Percentiles rank a stretch among this genome's conserved stretches.
These are phyloP conservation scores for Spialia ferax DNA, from an alignment of 2,888 invertebrate genomes.

Conservation along the genomic window DNA sequence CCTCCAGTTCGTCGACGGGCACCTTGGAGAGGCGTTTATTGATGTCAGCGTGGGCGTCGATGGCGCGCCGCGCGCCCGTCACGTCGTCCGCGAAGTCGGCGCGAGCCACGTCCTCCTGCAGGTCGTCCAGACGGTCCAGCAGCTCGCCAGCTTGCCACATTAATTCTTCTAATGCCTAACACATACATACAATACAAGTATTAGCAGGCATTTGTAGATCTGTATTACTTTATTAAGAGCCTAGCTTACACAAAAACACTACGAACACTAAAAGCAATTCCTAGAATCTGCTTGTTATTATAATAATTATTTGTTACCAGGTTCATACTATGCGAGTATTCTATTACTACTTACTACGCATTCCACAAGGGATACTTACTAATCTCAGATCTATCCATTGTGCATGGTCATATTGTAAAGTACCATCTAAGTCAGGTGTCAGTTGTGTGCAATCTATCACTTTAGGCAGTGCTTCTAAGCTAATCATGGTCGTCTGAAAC, in stretches of 20 bases:
- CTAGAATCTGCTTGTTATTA: neutral
- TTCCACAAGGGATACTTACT: slow-evolving; percentile 61
- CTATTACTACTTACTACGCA: too few species aligned
- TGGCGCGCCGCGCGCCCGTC: slow-evolving; percentile 95
- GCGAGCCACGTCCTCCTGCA: slow-evolving; percentile 96
- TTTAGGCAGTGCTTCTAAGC: slow-evolving; percentile 97
- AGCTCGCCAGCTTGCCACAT: slow-evolving; percentile 98
- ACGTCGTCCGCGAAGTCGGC: slow-evolving; percentile 98
- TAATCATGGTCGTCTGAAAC: slow-evolving; percentile 97
- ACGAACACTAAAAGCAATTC: neutral
- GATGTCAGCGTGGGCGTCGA: slow-evolving; percentile 97
- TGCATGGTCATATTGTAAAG: slow-evolving; percentile 97
- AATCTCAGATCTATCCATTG: slow-evolving; percentile 98
- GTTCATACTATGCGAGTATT: too few species aligned
- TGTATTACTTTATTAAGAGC: too few species aligned
- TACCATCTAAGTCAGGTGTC: slow-evolving; percentile 97
- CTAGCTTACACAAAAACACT: neutral
- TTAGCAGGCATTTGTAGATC: too few species aligned
- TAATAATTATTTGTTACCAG: too few species aligned
- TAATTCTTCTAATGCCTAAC: slow-evolving; percentile 95
- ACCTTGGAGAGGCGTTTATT: slow-evolving; percentile 97
- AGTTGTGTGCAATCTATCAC: slow-evolving; percentile 97
- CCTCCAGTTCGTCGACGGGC: slow-evolving; percentile 97
- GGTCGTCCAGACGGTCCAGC: slow-evolving; percentile 95
- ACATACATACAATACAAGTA: neutral